Evolutionary conservation across 2,797 vertebrate genomes (phyloP), one percentile per base, ranked within the genome.

Genomic region (Platyrinchus mystaceus): DNA sequence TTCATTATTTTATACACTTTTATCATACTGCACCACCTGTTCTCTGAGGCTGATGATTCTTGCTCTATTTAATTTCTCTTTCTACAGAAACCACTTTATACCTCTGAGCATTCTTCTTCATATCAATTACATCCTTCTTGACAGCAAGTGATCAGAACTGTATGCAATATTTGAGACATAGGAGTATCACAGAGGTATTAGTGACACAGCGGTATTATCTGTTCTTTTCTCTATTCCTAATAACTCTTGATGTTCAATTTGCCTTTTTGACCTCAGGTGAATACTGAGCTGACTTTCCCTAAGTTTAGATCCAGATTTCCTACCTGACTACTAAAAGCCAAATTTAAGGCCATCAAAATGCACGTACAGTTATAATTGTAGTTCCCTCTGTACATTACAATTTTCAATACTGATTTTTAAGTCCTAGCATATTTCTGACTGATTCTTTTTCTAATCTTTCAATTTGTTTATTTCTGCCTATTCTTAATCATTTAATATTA

Each of bases 51-150:
- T 63, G 69, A 66, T 73, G 67, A 81, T 39, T 69, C 39, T 89
- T 73, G 19, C 59, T 91, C 36, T 89, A 67, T 92, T 79, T 84
- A 76, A 87, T 89, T 92, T 93, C 12, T 68, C n/a, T 84, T 80
- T 89, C 47, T 84, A 16, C 21, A 52, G 47, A 79, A 89, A 59
- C 6, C 21, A 23, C 89, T 87, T 94, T 63, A 41, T 76, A 70
- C 49, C 28, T 74, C 47, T 41, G 13, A 91, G 32, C 27, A 63
- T 76, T 60, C 36, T 56, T 70, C 47, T 92, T 79, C 30, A 3
- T 80, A 91, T 87, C 41, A 74, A 4, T 80, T 87, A 46, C 55
- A 55, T 36, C 30, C 27, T 81, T 80, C 52, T 50, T 81, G 74
- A 52, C 36, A 92, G n/a, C 32, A 82, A 84, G 43, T 46, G 37